Base-by-base conservation (phyloP, 2,797 vertebrate genomes). In the Pteronotus mesoamericanus region DNA sequence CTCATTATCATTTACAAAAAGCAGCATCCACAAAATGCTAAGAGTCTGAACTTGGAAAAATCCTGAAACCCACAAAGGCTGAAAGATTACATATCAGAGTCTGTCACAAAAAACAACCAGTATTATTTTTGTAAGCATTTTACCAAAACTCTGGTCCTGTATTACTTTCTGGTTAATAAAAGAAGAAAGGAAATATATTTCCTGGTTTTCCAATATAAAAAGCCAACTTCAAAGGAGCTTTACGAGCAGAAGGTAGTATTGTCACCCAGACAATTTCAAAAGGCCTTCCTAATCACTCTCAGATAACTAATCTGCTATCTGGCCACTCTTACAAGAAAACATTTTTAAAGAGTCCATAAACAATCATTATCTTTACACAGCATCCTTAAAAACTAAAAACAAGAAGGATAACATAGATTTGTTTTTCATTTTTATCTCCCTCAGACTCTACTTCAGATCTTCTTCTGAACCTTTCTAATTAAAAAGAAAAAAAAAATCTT, bases 361-460 rank as follows among this genome's bases (percentile, higher is more conserved):
- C 21, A 96, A 79, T 96, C 88, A 94, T 97, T 95, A 89, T 55
- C 80, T 94, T 97, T 97, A 96, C 94, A 95, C 80, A 61, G 39
- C 19, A 86, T 83, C 88, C 93, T 97, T 97, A 59, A 96, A 95
- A 93, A 84, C 59, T 42, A 94, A 94, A 96, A 86, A 37, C n/a
- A 66, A 55, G 89, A 96, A 42, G 29, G n/a, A 89, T 72, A 94
- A 78, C 11, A 48, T 32, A 92, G 71, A 32, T 34, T 15, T 19
- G 86, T 29, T 94, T 97, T 97, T 85, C 42, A 86, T 72, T 94
- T 96, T 94, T 86, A 88, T 80, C 37, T 86, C 51, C 92, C 48
- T 96, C 66, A 86, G 6, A 89, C 24, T 72, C 53, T 78, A 79
- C 42, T 53, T 77, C 24, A 44, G 46, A 91, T 84, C 21, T 77